Evolutionary conservation across 2,797 vertebrate species (phyloP), one percentile per base, ranked within the genome.

Genomic region (Megaceryle alcyon): DNA sequence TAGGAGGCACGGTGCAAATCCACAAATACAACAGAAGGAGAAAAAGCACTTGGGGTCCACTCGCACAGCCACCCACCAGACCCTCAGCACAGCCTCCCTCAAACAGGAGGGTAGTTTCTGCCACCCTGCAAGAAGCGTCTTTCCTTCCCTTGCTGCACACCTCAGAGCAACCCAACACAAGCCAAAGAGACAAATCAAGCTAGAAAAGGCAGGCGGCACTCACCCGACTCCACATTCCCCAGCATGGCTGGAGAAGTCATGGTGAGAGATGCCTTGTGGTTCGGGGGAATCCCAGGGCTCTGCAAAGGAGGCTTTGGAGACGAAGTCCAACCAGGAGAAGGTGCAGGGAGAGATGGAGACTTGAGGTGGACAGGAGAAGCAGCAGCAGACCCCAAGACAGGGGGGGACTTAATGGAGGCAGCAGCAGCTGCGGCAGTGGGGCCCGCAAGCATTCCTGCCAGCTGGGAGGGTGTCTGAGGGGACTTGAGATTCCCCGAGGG

Each of bases 291-390:
- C 93, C 99, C 99, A n/a, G 99, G 99, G 97, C 99, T 99, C 98
- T 99, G 99, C 98, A 99, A 98, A 96, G 99, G 99, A 93, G 99
- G 99, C 97, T 99, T 99, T 92, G 99, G 99, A 97, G 99, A 99
- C 44, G 99, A 99, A 76, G 99, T 99, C 99, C 99, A 99, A 96
- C 99, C 99, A 4, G 99, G 99, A 78, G 99, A 99, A 60, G 99
- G 99, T 96, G 99, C 99, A 7, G 99, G 99, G 97, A 99, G 99
- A 89, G 99, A 99, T 3, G 99, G 99, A 95, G 99, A 99, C 98
- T 99, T 99, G 98, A 99, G 99, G 98, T 99, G 99, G 97, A 99
- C 99, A 89, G 99, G 99, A 92, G 99, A 99, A 96, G 99, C 99
- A 96, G 99, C 99, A 97, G 99, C 99, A 95, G 99, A 99, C 94